Percentiles rank a stretch among this genome's conserved stretches.
Evolutionary conservation across 1,140 invertebrate genomes (phyloP).

Genomic region (Eumaeus atala): DNA sequence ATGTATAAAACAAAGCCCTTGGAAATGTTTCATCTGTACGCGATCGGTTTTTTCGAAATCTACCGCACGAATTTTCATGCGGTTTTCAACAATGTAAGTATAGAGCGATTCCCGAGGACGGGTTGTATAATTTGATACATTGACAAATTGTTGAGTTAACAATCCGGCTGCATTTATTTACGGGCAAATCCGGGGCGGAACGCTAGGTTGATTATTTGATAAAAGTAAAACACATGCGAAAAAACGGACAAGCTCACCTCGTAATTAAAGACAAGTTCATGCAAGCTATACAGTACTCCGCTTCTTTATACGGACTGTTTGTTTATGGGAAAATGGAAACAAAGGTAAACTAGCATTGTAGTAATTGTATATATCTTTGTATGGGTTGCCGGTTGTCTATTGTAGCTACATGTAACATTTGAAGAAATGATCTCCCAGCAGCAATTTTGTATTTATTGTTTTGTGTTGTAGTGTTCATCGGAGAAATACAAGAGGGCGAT

Average conservation of each 20-base stretch:
- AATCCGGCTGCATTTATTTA: neutral
- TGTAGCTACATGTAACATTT: neutral
- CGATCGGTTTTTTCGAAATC: too few relatives aligned
- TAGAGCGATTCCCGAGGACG: too few relatives aligned
- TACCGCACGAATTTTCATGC: too few relatives aligned
- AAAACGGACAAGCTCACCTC: neutral
- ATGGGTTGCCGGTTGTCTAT: neutral
- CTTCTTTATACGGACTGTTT: neutral
- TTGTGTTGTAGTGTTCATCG: too few relatives aligned
- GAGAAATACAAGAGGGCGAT: too few relatives aligned
- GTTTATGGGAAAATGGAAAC: constrained; percentile 6
- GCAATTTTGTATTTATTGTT: neutral
- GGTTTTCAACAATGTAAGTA: too few relatives aligned
- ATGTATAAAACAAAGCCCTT: too few relatives aligned
- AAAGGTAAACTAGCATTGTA: neutral
- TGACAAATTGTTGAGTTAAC: neutral
- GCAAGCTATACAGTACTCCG: neutral
- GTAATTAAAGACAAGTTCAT: neutral
- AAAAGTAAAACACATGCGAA: neutral
- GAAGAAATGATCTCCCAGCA: neutral
- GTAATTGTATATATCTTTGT: neutral
- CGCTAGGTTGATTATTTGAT: neutral
- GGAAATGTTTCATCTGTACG: too few relatives aligned
- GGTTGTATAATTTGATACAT: too few relatives aligned
- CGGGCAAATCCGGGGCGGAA: too few relatives aligned